Evolutionary conservation across 2,113 vertebrate genomes (phyloP), one percentile per base, ranked within the genome.

Genomic region (Cephalopterus ornatus): DNA sequence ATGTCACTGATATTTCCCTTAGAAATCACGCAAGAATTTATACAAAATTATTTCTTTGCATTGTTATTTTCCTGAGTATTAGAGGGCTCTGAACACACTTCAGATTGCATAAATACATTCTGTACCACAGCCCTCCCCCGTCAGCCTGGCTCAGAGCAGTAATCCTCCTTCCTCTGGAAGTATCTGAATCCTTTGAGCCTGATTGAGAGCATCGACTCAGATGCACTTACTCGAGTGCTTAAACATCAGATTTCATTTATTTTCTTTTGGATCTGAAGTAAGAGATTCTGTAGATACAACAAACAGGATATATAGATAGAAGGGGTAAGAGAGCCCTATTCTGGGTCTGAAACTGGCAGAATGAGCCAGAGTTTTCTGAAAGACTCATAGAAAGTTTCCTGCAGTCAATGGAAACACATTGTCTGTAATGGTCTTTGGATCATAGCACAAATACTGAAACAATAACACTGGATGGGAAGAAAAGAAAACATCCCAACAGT

Each of bases 261-360:
- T 91, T 92, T 53, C 71, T 35, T 82, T 37, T 15, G 21, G 26
- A 66, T 39, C 37, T 42, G 23, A 28, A 56, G 27, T 14, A 37
- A 61, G 20, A 66, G 21, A 22, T 53, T 39, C 30, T 70, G 35
- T 16, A 41, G n/a, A 12, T 20, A 8, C 12, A 70, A 24, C 63
- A 32, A 78, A 33, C 4, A 9, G 37, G 15, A 62, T 26, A 5
- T 7, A n/a, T 0, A 42, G 78, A n/a, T 0, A 42, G 78, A 37
- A 72, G 21, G 55, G 53, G 15, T 52, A 23, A 12, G 33, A 23
- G 15, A 63, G 26, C 19, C 47, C 28, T 24, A 0, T 26, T 30
- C 23, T 50, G 70, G 35, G 30, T 35, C 66, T 88, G 50, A 42
- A 53, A 2, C 8, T 26, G 35, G 30, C 28, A 87, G 44, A 73